Evolutionary conservation across 1,140 invertebrate genomes (phyloP), one percentile per base, ranked within the genome.

Genomic region (Caerostris extrusa): DNA sequence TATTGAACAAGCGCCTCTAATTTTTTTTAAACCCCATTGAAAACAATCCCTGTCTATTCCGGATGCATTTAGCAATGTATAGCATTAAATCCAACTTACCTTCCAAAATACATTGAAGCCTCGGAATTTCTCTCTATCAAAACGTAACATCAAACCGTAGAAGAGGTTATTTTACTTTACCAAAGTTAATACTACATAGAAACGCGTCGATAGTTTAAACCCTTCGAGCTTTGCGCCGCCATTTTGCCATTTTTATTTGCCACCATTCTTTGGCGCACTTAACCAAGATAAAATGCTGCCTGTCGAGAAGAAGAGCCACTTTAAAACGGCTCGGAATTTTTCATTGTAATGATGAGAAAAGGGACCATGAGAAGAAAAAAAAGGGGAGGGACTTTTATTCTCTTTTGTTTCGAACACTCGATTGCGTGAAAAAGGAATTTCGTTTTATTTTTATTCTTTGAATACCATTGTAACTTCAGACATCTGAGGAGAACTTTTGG

Each of bases 221-320:
- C 83, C 83, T 85, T 85, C n/a, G 83, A 85, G 83, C 83, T 85
- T 85, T 85, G 57, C 83, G 56, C 57, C 56, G 56, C 83, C 55
- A 85, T 85, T 85, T 82, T 53, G 7, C 34, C 14, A 12, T 53
- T 82, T n/a, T 85, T 85, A 58, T 58, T 60, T 85, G 55, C 56
- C 56, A n/a, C 19, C 83, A 57, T 60, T 60, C 17, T 60, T 56
- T 34, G 17, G 57, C 83, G 56, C 57, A 85, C 83, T 85, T 85
- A 85, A 60, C 57, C 83, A 57, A 85, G 57, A 85, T 85, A 57
- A 85, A 85, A 85, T 34, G 55, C 53, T 14, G 55, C 57, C 55
- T 19, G 82, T 57, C 12, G n/a, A 85, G n/a, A n/a, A 55, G 17
- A 58, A 85, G n/a, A 85, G 82, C 14, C 82, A 85, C 82, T 85